A percentile compares a stretch with the other conserved stretches of the same genome.
Evolutionary conservation across 23 tunicate genomes (phyloP).

Genomic region (Diplosoma virens): DNA sequence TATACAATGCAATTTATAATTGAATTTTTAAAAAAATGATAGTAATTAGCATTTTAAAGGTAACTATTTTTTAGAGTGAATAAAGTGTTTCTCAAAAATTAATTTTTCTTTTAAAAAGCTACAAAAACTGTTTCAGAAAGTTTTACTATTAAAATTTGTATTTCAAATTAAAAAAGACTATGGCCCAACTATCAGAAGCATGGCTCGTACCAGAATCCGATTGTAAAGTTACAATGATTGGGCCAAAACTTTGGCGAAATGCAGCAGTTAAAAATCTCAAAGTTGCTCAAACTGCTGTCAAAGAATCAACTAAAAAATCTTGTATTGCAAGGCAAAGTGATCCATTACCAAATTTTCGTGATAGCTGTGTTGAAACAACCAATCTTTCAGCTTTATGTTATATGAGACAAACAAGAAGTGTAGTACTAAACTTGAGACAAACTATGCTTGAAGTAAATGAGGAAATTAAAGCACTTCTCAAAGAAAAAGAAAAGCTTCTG

Average conservation of each 20-base stretch:
- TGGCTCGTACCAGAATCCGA: too few relatives aligned
- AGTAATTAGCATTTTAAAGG: too few relatives aligned
- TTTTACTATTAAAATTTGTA: too few relatives aligned
- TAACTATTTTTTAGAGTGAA: too few relatives aligned
- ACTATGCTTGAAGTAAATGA: constrained; percentile 74
- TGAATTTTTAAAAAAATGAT: too few relatives aligned
- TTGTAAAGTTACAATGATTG: constrained; percentile 63
- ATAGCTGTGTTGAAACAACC: constrained; percentile 52
- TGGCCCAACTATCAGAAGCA: too few relatives aligned
- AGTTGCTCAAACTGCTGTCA: constrained; percentile 74
- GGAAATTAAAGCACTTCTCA: constrained; percentile 83
- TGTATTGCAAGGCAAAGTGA: constrained; percentile 61
- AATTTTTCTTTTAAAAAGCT: too few relatives aligned
- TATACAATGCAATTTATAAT: too few relatives aligned
- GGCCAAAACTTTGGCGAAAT: constrained; percentile 88
- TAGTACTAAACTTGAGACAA: constrained; percentile 79
- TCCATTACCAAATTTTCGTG: constrained; percentile 74
- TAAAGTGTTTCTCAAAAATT: too few relatives aligned
- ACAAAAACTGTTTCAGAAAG: too few relatives aligned
- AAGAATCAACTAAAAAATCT: constrained; percentile 69
- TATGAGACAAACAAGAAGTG: constrained; percentile 62
- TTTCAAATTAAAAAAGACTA: too few relatives aligned
- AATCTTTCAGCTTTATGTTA: constrained; percentile 65
- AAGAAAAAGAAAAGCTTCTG: constrained; percentile 80
- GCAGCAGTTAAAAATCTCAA: constrained; percentile 81